phyloP scores from a whole-genome alignment of 2,888 invertebrate species.

The Myathropa florea region DNA sequence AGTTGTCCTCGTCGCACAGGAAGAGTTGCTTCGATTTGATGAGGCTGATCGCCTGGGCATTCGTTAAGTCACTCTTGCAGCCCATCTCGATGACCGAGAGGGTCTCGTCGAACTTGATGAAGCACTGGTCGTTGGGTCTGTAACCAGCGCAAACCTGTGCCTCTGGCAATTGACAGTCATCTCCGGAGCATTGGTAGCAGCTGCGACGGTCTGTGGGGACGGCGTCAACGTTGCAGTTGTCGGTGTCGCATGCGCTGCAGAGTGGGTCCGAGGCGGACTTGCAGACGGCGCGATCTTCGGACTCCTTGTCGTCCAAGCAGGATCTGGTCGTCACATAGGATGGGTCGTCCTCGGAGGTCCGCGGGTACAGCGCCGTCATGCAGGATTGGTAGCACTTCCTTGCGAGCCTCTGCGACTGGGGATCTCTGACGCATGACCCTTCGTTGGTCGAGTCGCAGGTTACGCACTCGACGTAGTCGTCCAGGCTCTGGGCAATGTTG shows the following conservation, averaged over 20 bases:
- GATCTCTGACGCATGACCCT: slow-evolving; percentile 72
- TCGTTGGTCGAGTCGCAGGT: slow-evolving; percentile 74
- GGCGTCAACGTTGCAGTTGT: slow-evolving; percentile 73
- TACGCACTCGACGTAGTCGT: slow-evolving; percentile 75
- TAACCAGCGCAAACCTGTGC: slow-evolving; percentile 73
- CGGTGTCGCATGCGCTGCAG: slow-evolving; percentile 73
- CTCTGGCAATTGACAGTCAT: slow-evolving; percentile 73
- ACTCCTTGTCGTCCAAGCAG: slow-evolving; percentile 77
- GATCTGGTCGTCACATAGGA: slow-evolving; percentile 76
- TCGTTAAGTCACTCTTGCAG: slow-evolving; percentile 76
- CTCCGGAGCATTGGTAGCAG: slow-evolving; percentile 74
- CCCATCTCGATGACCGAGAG: slow-evolving; percentile 72
- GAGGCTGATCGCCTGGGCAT: slow-evolving; percentile 73
- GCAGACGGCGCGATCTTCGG: slow-evolving; percentile 74
- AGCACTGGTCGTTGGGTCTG: slow-evolving; percentile 76
- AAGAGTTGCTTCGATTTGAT: slow-evolving; percentile 73
- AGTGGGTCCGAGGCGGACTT: slow-evolving; percentile 68
- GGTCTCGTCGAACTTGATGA: slow-evolving; percentile 75
- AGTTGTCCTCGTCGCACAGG: slow-evolving; percentile 74
- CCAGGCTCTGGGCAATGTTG: slow-evolving; percentile 74
- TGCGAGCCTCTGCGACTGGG: slow-evolving; percentile 58
- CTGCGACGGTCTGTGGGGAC: slow-evolving; percentile 73
- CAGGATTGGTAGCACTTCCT: slow-evolving; percentile 75
- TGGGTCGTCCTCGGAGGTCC: slow-evolving; percentile 73
- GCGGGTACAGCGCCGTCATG: slow-evolving; percentile 75